phyloP scores from a whole-genome alignment of 2,113 vertebrate genomes.

The Neomonachus schauinslandi region DNA sequence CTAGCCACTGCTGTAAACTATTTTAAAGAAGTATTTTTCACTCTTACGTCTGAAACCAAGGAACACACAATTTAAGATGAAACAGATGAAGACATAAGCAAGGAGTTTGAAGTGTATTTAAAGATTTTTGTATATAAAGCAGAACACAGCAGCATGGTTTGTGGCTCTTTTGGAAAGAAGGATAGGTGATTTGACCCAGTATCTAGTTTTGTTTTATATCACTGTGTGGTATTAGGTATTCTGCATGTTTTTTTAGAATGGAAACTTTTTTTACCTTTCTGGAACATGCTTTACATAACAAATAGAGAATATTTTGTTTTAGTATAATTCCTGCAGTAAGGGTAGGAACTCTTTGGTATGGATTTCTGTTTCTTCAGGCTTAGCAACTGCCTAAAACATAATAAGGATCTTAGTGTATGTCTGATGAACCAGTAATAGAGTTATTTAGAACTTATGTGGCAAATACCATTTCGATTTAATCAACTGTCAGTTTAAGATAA shows the following conservation, averaged over 20 bases:
- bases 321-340: not conserved
- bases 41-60: not conserved
- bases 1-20: not conserved
- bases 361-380: slow-evolving; percentile 32
- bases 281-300: not conserved
- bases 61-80: not conserved
- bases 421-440: not conserved
- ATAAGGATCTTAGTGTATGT: not conserved
- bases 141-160: not conserved
- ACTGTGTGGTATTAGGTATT: not conserved
- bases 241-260: not conserved
- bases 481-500: slow-evolving; percentile 16
- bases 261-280: not conserved
- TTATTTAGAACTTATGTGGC: not conserved
- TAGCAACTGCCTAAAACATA: not conserved
- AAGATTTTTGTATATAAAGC: not conserved
- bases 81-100: not conserved
- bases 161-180: not conserved
- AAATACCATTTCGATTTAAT: not conserved
- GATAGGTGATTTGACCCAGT: not conserved
- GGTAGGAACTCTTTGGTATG: not conserved
- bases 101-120: not conserved
- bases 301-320: not conserved
- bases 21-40: not conserved
- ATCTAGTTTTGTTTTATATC: not conserved